Base-by-base conservation (phyloP, 2,888 invertebrate genomes). In the Alviniconcha strummeri region DNA sequence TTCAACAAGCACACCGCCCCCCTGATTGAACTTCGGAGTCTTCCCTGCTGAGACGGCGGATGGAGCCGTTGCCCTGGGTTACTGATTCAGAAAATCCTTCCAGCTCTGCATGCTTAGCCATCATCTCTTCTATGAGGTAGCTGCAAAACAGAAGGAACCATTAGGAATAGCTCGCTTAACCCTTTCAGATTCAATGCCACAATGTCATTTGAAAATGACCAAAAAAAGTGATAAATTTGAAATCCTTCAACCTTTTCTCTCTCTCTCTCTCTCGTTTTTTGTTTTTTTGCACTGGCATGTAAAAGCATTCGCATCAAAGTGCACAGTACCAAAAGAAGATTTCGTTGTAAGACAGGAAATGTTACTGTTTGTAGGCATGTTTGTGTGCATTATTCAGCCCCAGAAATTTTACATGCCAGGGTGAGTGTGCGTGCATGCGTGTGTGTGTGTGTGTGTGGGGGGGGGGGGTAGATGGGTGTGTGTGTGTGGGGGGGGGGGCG, bases 81-180 rank as follows among this genome's bases (percentile, higher is more conserved):
- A 87, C 82, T 0, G 90, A 90, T 13, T 90, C 90, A 0, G 90
- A 90, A 78, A 90, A 89, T n/a, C 89, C 90, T 84, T 90, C 91
- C 78, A 90, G 78, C 71, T 90, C 89, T 36, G 89, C 86, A 84
- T 90, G 90, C 75, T 90, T 91, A 9, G 88, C 86, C 89, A 90
- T 90, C 90, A 91, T 91, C 81, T 91, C 91, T 78, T 91, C 91
- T 54, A 91, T 86, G 13, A 91, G 85, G 88, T 90, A 91, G 78
- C 91, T 91, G 85, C 8, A 88, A 81, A 11, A 64, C 36, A n/a
- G 8, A 4, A 77, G 19, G 19, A 19, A 71, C n/a, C 6, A 64
- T 13, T 13, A 64, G 9, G 64, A 64, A 64, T 15, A 1, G 64
- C 9, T 15, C 64, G 15, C 64, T 64, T 64, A 64, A 64, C 64